phyloP scores from a whole-genome alignment of 2,797 vertebrate genomes.

The Macroramphosus scolopax region DNA sequence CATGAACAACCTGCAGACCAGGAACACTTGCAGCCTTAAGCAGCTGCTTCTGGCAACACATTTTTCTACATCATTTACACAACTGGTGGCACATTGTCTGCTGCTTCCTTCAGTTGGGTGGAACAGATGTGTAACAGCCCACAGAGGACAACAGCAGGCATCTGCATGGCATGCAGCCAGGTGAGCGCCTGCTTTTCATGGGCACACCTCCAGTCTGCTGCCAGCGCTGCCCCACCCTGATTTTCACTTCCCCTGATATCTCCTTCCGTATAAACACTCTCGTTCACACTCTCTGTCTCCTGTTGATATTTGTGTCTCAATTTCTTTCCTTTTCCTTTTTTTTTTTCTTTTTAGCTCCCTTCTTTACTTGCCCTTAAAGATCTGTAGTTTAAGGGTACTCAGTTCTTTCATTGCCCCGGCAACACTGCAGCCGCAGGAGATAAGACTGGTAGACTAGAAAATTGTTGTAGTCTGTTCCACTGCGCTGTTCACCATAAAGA shows the following conservation, averaged over 20 bases:
- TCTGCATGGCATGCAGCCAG: conserved; percentile 67
- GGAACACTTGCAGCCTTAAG: conserved; percentile 7
- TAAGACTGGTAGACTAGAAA: conserved; percentile 35
- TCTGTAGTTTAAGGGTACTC: conserved; percentile 32
- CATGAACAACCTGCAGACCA: conserved; percentile 7
- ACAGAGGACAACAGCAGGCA: conserved; percentile 38
- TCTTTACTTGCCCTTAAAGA: not conserved
- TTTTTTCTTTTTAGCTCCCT: no score
- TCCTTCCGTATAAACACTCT: conserved; percentile 23
- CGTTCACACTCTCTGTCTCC: conserved; percentile 29
- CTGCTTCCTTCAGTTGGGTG: conserved; percentile 6
- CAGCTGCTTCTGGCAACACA: conserved; percentile 21
- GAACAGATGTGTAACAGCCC: conserved; percentile 41
- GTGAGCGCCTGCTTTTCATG: conserved; percentile 58
- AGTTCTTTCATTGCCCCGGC: conserved; percentile 29
- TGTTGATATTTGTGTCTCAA: conserved; percentile 51
- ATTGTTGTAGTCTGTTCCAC: conserved; percentile 36
- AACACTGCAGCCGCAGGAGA: conserved; percentile 42
- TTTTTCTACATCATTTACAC: conserved; percentile 38
- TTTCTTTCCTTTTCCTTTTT: not conserved
- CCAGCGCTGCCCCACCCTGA: conserved; percentile 69
- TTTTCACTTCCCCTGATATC: conserved; percentile 38
- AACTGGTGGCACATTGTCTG: conserved; percentile 21
- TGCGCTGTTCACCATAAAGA: conserved; percentile 11
- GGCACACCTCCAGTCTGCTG: conserved; percentile 61